A percentile compares a stretch with the other conserved stretches of the same genome.
Conservation (phyloP, 35 echinoderm and acorn worm genomes). For the Ophiothrix spiculata region DNA sequence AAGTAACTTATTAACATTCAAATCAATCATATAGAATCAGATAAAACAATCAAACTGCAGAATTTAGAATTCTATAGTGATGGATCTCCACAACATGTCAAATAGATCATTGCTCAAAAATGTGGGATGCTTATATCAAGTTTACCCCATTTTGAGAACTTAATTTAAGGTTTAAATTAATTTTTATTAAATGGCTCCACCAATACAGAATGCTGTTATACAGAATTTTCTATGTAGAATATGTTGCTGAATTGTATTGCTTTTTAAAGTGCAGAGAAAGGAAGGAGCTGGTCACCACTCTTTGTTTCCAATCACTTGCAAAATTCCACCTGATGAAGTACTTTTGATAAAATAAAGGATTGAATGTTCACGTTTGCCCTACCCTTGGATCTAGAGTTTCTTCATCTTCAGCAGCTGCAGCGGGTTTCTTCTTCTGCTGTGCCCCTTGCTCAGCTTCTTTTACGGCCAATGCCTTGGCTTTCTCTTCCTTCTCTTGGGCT, state of each 20-base stretch:
- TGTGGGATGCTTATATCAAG: neutral
- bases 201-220: too few relatives aligned
- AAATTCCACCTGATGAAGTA: neutral
- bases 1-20: neutral
- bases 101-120: neutral
- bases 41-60: neutral
- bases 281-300: neutral
- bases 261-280: too few relatives aligned
- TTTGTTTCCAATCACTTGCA: neutral
- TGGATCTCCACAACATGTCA: neutral
- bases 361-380: neutral
- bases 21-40: neutral
- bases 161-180: too few relatives aligned
- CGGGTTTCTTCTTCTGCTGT: constrained; percentile 32
- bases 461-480: constrained; percentile 54
- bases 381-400: constrained; percentile 87
- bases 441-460: constrained; percentile 42
- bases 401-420: constrained; percentile 57
- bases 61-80: neutral
- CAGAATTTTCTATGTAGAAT: too few relatives aligned
- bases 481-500: constrained; percentile 97
- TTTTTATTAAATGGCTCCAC: too few relatives aligned
- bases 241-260: too few relatives aligned
- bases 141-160: too few relatives aligned
- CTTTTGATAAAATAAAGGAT: neutral